These are phyloP conservation scores for Aplysia californica DNA, from an alignment of 1,140 invertebrate genomes.

Conservation along the genomic window DNA sequence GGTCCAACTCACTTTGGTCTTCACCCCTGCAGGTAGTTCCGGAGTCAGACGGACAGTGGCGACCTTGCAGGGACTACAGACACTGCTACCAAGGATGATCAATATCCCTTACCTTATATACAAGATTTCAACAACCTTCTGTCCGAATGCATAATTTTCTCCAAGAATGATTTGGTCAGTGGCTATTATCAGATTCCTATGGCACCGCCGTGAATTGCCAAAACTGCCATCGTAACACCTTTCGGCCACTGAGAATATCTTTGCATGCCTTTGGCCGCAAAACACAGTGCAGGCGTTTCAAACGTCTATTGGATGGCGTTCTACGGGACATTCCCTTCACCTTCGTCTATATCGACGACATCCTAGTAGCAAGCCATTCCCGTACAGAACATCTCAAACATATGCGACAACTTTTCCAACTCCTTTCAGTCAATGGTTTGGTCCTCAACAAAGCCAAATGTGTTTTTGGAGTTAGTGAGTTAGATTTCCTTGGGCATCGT, in stretches of 20 bases:
- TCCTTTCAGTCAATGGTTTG: conserved; percentile 3
- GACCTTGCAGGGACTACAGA: too few relatives aligned
- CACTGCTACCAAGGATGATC: too few relatives aligned
- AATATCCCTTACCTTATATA: too few relatives aligned
- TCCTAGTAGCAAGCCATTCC: conserved; percentile 25
- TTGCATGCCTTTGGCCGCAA: conserved; percentile 29
- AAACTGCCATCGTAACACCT: neutral
- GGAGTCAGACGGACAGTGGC: too few relatives aligned
- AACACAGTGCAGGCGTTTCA: conserved; percentile 30
- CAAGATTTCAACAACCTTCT: too few relatives aligned
- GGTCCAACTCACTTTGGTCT: too few relatives aligned
- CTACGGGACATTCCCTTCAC: conserved; percentile 22
- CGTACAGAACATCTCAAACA: conserved; percentile 17
- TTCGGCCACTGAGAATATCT: conserved; percentile 11
- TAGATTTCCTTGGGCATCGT: conserved; percentile 12
- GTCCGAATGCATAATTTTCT: too few relatives aligned
- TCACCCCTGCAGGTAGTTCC: too few relatives aligned
- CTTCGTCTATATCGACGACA: conserved; percentile 33
- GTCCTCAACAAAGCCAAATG: conserved; percentile 20
- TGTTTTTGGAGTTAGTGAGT: conserved; percentile 15
- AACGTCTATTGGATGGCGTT: conserved; percentile 28
- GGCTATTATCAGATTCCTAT: too few relatives aligned
- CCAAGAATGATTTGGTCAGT: too few relatives aligned
- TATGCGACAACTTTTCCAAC: conserved; percentile 1
- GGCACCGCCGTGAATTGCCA: too few relatives aligned